Base-by-base conservation (phyloP, 2,797 vertebrate genomes). In the Hyperoplus immaculatus region DNA sequence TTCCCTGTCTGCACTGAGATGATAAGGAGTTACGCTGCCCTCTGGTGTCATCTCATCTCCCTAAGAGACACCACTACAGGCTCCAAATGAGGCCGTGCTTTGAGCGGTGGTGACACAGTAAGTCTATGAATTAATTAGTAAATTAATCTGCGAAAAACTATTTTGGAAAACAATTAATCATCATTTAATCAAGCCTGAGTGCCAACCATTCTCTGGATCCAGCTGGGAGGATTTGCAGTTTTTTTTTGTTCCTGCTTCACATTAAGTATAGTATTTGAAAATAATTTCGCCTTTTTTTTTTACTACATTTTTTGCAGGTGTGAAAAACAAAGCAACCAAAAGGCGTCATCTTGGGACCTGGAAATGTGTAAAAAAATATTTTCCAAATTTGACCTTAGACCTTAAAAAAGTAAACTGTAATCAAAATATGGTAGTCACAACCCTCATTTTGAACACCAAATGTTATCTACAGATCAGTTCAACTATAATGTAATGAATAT, bases 21-120 rank as follows among this genome's bases (percentile, higher is more conserved):
- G 39, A 1, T 42, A 4, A 58, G 10, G 61, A 67, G 43, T 29
- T 60, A 66, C 36, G 50, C 68, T 70, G 87, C 90, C 90, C 87
- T 78, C 92, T 92, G 78, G 10, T 91, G 92, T 0, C 21, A 1
- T 0, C 18, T 66, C 9, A 49, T 10, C 36, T 0, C 10, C 14
- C 39, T 4, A 9, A 56, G n/a, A 6, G 4, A 50, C 64, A 42
- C 9, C 41, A 18, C 18, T 1, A 18, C 62, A 38, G 18, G 62
- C 11, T 14, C 3, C 6, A 43, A 3, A 1, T 7, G 16, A 61
- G 4, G 75, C 15, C 3, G 0, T 21, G 0, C 13, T 42, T 49
- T 15, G 5, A 50, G 6, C 8, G 2, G 42, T 0, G 7, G 12
- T 60, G 4, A 53, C 14, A 13, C 3, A 61, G 2, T 8, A 5